Percentiles rank a stretch among this genome's conserved stretches.
These are phyloP conservation scores for Blomia tropicalis DNA, from an alignment of 2,888 invertebrate genomes.

Conservation along the genomic window DNA sequence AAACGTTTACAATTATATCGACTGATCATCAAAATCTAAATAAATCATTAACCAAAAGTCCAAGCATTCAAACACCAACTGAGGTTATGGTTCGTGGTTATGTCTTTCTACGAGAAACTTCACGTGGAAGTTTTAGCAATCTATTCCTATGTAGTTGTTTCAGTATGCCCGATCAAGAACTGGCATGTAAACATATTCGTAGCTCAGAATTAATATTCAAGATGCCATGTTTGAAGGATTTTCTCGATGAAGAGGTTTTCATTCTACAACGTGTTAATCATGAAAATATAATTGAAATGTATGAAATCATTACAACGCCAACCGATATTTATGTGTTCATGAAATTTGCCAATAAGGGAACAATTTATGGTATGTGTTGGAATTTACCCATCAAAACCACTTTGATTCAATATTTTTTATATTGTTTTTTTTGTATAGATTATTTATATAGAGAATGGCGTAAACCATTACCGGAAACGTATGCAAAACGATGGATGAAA, in stretches of 20 bases:
- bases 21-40: not conserved
- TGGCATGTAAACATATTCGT: constrained; percentile 4
- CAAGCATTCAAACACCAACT: not conserved
- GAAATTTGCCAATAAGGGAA: constrained; percentile 4
- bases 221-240: not conserved
- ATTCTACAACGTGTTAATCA: not conserved
- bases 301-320: not conserved
- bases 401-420: not conserved
- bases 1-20: not conserved
- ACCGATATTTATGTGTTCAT: not conserved
- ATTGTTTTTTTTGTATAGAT: not conserved
- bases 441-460: not conserved
- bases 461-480: constrained; percentile 9
- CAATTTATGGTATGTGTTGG: not conserved
- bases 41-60: not conserved
- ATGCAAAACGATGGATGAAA: constrained; percentile 3
- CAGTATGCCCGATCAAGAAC: not conserved
- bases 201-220: not conserved
- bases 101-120: not conserved
- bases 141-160: not conserved
- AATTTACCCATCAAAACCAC: not conserved
- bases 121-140: not conserved
- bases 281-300: not conserved
- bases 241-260: not conserved
- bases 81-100: not conserved